Evolutionary conservation across 2,888 invertebrate genomes (phyloP).

Genomic region (Oscheius sp.): DNA sequence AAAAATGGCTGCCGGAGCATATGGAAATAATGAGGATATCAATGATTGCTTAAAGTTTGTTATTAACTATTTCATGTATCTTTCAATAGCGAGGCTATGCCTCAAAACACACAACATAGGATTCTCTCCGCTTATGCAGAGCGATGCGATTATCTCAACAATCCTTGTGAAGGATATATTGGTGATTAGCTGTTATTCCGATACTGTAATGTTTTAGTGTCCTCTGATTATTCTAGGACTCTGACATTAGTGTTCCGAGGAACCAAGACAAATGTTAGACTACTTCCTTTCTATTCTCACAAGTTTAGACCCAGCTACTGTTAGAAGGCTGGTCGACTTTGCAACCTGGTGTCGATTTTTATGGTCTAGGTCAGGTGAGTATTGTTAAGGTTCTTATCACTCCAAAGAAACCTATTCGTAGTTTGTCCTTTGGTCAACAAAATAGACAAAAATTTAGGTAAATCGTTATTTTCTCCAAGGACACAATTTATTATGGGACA

Average conservation of each 20-base stretch:
- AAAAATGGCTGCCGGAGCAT: slow-evolving; percentile 56
- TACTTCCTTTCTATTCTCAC: not conserved
- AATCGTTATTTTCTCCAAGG: slow-evolving; percentile 63
- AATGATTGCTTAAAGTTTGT: slow-evolving; percentile 12
- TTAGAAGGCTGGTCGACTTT: slow-evolving; percentile 61
- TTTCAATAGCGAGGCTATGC: not conserved
- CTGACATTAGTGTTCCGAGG: slow-evolving; percentile 45
- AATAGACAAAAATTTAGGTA: too few species aligned
- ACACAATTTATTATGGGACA: slow-evolving; percentile 58
- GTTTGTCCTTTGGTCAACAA: not conserved
- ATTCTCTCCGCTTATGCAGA: slow-evolving; percentile 32
- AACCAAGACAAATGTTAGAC: slow-evolving; percentile 38
- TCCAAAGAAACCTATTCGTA: not conserved
- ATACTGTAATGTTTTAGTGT: slow-evolving; percentile 22
- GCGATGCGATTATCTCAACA: slow-evolving; percentile 45
- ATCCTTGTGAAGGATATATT: slow-evolving; percentile 47
- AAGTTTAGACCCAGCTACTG: slow-evolving; percentile 56
- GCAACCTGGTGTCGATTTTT: slow-evolving; percentile 56
- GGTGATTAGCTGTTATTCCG: not conserved
- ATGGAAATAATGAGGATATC: slow-evolving; percentile 36
- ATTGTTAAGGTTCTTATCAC: not conserved
- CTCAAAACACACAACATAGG: not conserved
- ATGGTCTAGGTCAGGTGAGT: slow-evolving; percentile 56
- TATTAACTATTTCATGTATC: not conserved
- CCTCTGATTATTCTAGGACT: slow-evolving; percentile 32